phyloP scores from a whole-genome alignment of 1,140 invertebrate genomes.

The Lepidostoma basale region DNA sequence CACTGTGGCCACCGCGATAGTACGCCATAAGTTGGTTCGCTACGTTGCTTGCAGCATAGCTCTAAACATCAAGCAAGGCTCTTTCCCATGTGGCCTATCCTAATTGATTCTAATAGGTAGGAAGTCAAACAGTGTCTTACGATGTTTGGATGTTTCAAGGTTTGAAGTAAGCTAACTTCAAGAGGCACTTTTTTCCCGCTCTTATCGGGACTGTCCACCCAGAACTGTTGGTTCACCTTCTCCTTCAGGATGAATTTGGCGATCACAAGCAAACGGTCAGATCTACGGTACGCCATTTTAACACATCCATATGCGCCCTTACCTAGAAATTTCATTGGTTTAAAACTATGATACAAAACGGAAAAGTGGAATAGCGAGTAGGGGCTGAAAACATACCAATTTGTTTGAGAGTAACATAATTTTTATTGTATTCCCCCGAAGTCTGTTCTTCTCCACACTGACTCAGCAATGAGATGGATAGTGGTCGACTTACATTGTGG shows the following conservation, averaged over 20 bases:
- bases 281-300: constrained; percentile 68
- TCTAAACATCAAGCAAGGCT: no score
- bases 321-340: constrained; percentile 46
- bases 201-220: constrained; percentile 65
- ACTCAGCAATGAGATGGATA: constrained; percentile 61
- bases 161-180: constrained; percentile 70
- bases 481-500: constrained; percentile 58
- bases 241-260: constrained; percentile 76
- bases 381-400: constrained; percentile 68
- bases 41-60: no score
- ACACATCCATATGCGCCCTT: constrained; percentile 80
- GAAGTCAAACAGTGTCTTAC: constrained; percentile 55
- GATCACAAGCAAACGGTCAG: constrained; percentile 69
- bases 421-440: constrained; percentile 65
- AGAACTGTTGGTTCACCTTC: constrained; percentile 73
- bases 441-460: constrained; percentile 62
- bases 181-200: constrained; percentile 65
- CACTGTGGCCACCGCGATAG: no score
- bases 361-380: no score
- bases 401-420: constrained; percentile 72
- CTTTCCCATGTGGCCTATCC: no score
- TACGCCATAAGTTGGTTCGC: no score
- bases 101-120: no score
- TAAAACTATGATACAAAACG: not conserved
- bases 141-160: constrained; percentile 74